A percentile compares a stretch with the other conserved stretches of the same genome.
phyloP scores from a whole-genome alignment of 2,797 vertebrate genomes.

The Pteronotus mesoamericanus region DNA sequence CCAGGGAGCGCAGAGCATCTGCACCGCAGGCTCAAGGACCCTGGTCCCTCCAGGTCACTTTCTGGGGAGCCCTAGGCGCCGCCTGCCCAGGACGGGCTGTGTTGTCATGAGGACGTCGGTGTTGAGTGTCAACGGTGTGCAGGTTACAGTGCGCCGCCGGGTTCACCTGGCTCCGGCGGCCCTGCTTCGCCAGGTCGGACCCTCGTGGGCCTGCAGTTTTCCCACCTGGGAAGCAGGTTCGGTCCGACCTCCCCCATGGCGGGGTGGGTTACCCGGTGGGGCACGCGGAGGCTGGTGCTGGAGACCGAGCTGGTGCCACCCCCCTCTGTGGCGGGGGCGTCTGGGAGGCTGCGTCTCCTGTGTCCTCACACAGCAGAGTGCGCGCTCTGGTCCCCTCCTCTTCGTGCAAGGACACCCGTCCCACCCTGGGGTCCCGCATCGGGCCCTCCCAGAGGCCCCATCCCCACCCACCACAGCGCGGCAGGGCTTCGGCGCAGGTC shows the following conservation, averaged over 20 bases:
- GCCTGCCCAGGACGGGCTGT: not conserved
- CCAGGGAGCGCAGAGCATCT: not conserved
- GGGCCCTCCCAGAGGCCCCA: not conserved
- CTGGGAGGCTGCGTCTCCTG: not conserved
- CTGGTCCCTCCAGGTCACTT: not conserved
- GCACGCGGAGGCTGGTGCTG: not conserved
- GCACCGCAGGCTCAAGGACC: rapidly evolving
- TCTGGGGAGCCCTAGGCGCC: not conserved
- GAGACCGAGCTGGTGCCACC: rapidly evolving
- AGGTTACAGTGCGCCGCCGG: not conserved
- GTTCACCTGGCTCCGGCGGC: not conserved
- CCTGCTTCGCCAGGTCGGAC: not conserved
- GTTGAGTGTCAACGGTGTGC: rapidly evolving
- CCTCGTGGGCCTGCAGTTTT: not conserved
- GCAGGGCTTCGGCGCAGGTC: not conserved
- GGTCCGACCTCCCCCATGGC: rapidly evolving
- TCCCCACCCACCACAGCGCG: not conserved
- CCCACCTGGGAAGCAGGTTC: not conserved
- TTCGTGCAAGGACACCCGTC: rapidly evolving
- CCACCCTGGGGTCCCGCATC: too few relatives aligned
- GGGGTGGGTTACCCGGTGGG: not conserved
- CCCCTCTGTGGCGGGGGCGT: rapidly evolving
- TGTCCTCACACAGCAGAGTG: rapidly evolving
- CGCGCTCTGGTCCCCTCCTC: not conserved
- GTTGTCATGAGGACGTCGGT: rapidly evolving